Base-by-base conservation (phyloP, 2,888 invertebrate genomes). In the Hypsopygia costalis region DNA sequence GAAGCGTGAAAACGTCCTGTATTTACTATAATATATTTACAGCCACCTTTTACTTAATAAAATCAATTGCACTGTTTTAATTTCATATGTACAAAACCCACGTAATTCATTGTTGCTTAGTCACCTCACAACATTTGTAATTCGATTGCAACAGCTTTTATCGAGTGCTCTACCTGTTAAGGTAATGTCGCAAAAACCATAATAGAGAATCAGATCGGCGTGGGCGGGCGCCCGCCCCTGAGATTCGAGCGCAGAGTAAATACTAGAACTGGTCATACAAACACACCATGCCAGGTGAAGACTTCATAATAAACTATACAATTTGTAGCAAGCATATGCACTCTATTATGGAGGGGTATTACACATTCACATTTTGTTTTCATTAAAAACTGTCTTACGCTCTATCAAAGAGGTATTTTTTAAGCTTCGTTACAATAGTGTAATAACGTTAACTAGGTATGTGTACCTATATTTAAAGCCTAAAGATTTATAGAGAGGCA, bases 191-290 rank as follows among this genome's bases (percentile, higher is more conserved):
- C 35, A 37, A 34, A 34, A 30, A 34, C 6, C 36, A 36, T 27
- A 30, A 43, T 39, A 43, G 36, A 34, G 28, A 34, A 30, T 28
- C 37, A 21, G 16, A 40, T 11, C 10, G 8, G 49, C 42, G 51
- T 50, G 37, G 52, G 49, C 49, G 50, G 52, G 49, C 48, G 51
- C 47, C 50, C 36, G 45, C 44, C 37, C 29, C 41, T 31, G 41
- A 27, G 8, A 12, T 22, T 40, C 31, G 34, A 43, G 35, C 36
- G 32, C 40, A 46, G 11, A 44, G 50, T 44, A 43, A 46, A 49
- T 40, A 47, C 28, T 21, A 34, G 34, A 28, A 11, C 20, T 9
- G n/a, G 36, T 16, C 20, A 7, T 7, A 27, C 28, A 28, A 11
- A 16, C n/a, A 16, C 12, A 28, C 29, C 28, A 9, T n/a, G 16